Percentiles rank a stretch among this genome's conserved stretches.
Evolutionary conservation across 2,113 vertebrate genomes (phyloP).

Genomic region (human (Homo sapiens)): GRCh38 chr22:27562501-27563000

Average conservation of each 20-base stretch:
- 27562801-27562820: no score
- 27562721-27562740: not conserved
- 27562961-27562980: not conserved
- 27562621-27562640: accelerated
- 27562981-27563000: not conserved
- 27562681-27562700: not conserved
- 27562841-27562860: not conserved
- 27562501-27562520: not conserved
- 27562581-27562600: not conserved
- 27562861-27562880: not conserved
- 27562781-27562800: no score
- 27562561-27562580: not conserved
- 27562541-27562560: not conserved
- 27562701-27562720: not conserved
- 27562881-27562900: not conserved
- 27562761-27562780: not conserved
- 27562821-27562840: not conserved
- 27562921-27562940: not conserved
- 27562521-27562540: not conserved
- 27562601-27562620: no score
- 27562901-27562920: not conserved
- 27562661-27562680: no score
- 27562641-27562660: accelerated
- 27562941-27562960: not conserved
- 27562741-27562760: not conserved